Base-by-base conservation (phyloP, 2,797 vertebrate species). In the Fratercula arctica region DNA sequence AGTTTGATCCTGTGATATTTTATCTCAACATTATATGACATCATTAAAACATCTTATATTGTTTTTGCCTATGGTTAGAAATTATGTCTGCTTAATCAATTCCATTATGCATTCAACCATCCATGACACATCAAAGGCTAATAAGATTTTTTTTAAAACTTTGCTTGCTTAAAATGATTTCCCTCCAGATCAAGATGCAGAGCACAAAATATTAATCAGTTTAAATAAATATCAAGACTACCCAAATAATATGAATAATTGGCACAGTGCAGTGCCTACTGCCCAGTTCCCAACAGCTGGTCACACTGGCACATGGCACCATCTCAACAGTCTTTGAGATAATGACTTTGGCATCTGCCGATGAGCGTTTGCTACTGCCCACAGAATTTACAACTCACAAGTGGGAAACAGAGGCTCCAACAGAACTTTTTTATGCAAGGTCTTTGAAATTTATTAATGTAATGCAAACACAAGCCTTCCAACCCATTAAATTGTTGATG, bases 401-500 rank as follows among this genome's bases (percentile, higher is more conserved):
- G 99, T 99, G 99, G 99, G 98, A 99, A 98, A 98, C 98, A 98
- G 98, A 98, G 99, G 98, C 99, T 99, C 98, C 98, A 97, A 98
- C 98, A 98, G 99, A 99, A 99, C 98, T 99, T 99, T 99, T 99
- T 99, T 99, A 99, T 99, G 98, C 98, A 98, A 98, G 99, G 98
- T 99, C 99, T 99, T 99, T 99, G 99, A 99, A 99, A 99, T 99
- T 99, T 99, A 99, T 99, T 99, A 99, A 99, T 99, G 99, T 98
- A 99, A 99, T 99, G 99, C 99, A 99, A 99, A 99, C 99, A 99
- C 98, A 98, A 99, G 99, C 99, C 99, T 99, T 99, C 99, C 99
- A 99, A 99, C 99, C 99, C 99, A 99, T 99, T 99, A 99, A 99
- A 99, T 99, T 99, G 99, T 99, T 99, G 99, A 99, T 99, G 99